Base-by-base conservation (phyloP, 2,113 vertebrate species). In the Atrichornis clamosus region DNA sequence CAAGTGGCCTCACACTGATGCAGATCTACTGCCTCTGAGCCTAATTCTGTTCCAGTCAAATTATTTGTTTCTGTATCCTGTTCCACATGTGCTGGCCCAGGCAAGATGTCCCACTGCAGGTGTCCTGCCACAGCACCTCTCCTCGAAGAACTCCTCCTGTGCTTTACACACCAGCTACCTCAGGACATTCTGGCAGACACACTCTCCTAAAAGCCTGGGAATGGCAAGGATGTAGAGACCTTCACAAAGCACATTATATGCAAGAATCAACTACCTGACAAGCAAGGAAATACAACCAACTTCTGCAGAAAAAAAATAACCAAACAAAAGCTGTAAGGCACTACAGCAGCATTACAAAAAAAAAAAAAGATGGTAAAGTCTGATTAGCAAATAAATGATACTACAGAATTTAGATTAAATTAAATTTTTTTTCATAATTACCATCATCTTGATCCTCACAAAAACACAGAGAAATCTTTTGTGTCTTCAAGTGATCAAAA, bases 141-240 rank as follows among this genome's bases (percentile, higher is more conserved):
- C 55, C 63, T 23, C 20, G 16, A 35, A 41, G 21, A 39, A 9
- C 7, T 74, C 9, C 35, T 80, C 5, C 47, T 10, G 2, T 6
- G 44, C 41, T 69, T 30, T 2, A 0, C 10, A 6, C 30, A 23
- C 15, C 35, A 67, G 1, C 22, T 8, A 7, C 11, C 7, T 0
- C 18, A 35, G 21, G 15, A 23, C 3, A 47, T 7, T 5, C 42
- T 9, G 35, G 19, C 44, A 84, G 8, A 42, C 30, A n/a, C 1
- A 0, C 2, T 17, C 6, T 49, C 32, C 39, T 46, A 19, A 73
- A 77, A 69, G 33, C 18, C 23, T 3, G 6, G 20, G 35, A 75
- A 55, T 4, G 1, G 35, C 20, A 76, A 80, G 30, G 18, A 39
- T 10, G 15, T 5, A 6, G 6, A 69, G 22, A 56, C n/a, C 24